Evolutionary conservation across 2,113 vertebrate genomes (phyloP).

Genomic region (Alligator mississippiensis): DNA sequence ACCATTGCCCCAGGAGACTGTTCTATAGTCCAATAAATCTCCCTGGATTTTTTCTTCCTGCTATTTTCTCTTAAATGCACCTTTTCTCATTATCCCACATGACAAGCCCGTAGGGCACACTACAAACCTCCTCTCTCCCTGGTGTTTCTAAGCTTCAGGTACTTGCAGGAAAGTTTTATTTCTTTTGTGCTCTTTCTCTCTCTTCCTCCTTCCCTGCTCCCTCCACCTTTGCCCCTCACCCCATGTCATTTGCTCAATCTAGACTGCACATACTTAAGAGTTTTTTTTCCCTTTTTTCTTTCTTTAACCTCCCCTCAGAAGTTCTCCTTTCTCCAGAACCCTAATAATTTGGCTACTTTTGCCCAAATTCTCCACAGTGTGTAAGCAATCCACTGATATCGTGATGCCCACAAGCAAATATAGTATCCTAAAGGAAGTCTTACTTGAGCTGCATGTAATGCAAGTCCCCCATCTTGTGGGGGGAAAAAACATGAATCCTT

Average conservation of each 20-base stretch:
- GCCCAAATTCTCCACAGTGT: not conserved
- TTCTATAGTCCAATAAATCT: conserved; percentile 15
- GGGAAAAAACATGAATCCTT: not conserved
- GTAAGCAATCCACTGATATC: not conserved
- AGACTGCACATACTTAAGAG: not conserved
- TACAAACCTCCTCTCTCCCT: not conserved
- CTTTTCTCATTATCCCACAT: conserved; percentile 12
- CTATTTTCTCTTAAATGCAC: not conserved
- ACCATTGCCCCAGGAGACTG: not conserved
- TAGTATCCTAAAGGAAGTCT: not conserved
- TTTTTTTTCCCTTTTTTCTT: not conserved
- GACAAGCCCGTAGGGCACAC: not conserved
- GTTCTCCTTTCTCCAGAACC: not conserved
- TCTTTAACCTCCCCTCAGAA: not conserved
- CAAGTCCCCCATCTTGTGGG: not conserved
- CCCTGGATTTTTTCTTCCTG: conserved; percentile 4
- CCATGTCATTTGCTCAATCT: not conserved
- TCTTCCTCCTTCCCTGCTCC: too few species aligned
- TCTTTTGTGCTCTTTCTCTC: not conserved
- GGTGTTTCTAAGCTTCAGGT: not conserved
- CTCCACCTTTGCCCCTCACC: too few species aligned
- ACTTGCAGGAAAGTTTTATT: not conserved
- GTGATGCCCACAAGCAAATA: not conserved
- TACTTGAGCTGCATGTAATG: not conserved
- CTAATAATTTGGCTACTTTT: not conserved